These are phyloP conservation scores for Rhinoraja longicauda DNA, from an alignment of 2,797 vertebrate species.

Conservation along the genomic window DNA sequence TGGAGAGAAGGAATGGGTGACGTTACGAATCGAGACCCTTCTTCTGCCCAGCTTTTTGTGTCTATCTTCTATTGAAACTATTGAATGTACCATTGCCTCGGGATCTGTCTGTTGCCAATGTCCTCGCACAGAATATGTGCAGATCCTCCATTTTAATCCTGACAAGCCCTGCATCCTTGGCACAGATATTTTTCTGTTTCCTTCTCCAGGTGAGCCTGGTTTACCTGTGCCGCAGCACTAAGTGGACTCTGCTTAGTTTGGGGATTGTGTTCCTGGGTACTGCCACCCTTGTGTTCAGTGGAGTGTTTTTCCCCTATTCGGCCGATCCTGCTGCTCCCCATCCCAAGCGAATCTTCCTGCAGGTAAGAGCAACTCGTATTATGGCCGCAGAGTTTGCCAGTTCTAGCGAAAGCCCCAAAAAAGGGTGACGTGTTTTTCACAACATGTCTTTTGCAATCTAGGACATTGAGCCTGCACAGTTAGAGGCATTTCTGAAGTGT, in stretches of 20 bases:
- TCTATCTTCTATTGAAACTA: no score
- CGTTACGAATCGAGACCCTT: no score
- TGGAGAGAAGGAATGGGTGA: no score
- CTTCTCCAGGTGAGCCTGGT: conserved; percentile 79
- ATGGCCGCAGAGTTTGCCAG: not conserved
- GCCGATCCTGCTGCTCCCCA: conserved; percentile 67
- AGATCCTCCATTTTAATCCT: no score
- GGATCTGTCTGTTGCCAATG: no score
- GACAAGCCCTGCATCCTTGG: not conserved
- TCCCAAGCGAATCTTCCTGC: conserved; percentile 85
- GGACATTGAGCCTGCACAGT: not conserved
- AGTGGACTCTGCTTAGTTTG: conserved; percentile 67
- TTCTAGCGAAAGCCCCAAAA: not conserved
- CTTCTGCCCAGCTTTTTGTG: no score
- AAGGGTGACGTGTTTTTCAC: not conserved
- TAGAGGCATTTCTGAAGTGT: not conserved
- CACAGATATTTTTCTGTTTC: not conserved
- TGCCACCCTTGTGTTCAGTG: conserved; percentile 76
- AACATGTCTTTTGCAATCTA: not conserved
- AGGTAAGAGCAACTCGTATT: conserved; percentile 60
- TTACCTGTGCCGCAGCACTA: conserved; percentile 79
- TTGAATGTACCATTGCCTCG: no score
- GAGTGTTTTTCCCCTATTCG: conserved; percentile 85
- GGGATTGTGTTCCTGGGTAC: conserved; percentile 63
- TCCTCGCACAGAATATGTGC: no score